Evolutionary conservation across 2,113 vertebrate species (phyloP).

Genomic region (Vidua macroura): DNA sequence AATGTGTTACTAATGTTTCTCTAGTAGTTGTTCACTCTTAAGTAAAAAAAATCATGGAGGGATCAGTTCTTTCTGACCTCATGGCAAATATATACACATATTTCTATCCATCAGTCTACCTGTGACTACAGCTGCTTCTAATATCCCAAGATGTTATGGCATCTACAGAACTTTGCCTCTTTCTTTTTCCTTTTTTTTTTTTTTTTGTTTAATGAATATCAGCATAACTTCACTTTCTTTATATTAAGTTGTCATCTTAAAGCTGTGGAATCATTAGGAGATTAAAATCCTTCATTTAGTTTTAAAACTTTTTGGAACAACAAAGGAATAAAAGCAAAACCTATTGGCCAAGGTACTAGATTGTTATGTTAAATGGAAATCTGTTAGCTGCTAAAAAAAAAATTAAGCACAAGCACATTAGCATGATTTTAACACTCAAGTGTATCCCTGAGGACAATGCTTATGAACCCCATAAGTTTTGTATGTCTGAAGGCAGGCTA

Average conservation of each 20-base stretch:
- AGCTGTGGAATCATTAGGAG: background rate
- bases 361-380: background rate
- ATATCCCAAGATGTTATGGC: background rate
- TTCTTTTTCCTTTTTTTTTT: background rate
- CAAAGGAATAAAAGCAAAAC: background rate
- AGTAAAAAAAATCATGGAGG: background rate
- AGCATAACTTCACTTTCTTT: background rate
- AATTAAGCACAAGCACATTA: background rate
- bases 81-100: background rate
- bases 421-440: background rate
- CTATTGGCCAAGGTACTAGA: background rate
- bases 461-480: background rate
- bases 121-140: background rate
- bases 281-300: background rate
- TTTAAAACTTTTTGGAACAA: background rate
- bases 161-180: background rate
- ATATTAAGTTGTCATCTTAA: background rate
- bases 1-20: background rate
- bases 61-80: background rate
- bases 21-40: background rate
- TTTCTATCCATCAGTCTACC: background rate
- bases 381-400: background rate
- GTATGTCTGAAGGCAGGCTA: background rate
- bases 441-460: background rate
- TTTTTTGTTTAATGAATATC: background rate